Conservation (phyloP, 2,113 vertebrate genomes). For the Tachysurus fulvidraco region DNA sequence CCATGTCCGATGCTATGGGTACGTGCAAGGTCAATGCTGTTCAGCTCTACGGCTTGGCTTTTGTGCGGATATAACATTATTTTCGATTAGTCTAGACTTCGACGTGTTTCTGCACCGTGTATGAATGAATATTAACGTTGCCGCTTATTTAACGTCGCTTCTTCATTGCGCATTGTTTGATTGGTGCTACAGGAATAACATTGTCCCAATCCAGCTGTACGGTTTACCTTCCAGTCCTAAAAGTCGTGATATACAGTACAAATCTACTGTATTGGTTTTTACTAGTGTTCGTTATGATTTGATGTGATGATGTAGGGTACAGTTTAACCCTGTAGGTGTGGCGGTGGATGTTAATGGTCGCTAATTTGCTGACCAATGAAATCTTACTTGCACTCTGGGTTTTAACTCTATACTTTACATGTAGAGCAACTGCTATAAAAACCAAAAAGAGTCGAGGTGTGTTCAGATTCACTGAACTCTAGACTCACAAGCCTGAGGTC, state of each 20-base stretch:
- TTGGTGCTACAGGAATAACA: neutral
- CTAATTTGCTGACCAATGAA: constrained; percentile 16
- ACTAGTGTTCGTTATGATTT: neutral
- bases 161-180: neutral
- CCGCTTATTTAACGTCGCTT: neutral
- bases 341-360: neutral
- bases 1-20: constrained; percentile 74
- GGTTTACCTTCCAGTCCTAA: neutral
- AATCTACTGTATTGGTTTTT: neutral
- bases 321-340: constrained; percentile 8
- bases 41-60: constrained; percentile 1
- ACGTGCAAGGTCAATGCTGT: constrained; percentile 74
- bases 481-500: neutral
- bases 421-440: neutral
- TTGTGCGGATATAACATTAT: neutral
- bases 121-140: neutral
- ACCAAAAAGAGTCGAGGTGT: neutral
- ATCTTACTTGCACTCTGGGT: neutral
- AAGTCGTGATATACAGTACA: too few relatives aligned
- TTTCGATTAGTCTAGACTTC: neutral
- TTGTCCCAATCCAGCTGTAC: neutral
- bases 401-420: neutral
- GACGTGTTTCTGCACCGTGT: neutral
- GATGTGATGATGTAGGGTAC: neutral
- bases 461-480: neutral